These are phyloP conservation scores for Periophthalmus modestus DNA, from an alignment of 2,113 vertebrate species.

Conservation along the genomic window DNA sequence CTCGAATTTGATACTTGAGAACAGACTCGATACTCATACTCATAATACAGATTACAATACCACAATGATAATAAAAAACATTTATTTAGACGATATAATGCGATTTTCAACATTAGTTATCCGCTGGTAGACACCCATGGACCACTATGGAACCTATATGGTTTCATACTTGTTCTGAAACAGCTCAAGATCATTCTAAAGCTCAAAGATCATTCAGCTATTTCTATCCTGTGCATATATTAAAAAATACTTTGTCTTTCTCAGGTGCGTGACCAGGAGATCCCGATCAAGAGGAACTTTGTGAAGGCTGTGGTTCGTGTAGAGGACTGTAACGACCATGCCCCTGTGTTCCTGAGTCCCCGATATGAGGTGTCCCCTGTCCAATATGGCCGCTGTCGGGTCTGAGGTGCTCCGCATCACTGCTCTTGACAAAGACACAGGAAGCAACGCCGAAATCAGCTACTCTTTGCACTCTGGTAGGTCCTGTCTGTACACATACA, in stretches of 20 bases:
- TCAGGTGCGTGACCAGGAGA: slow-evolving; percentile 94
- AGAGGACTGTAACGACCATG: slow-evolving; percentile 87
- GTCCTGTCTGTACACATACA: not conserved
- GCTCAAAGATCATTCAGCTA: too few relatives aligned
- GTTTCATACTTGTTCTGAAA: too few relatives aligned
- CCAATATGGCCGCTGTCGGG: slow-evolving; percentile 74
- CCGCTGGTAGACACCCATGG: too few relatives aligned
- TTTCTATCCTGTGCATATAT: too few relatives aligned
- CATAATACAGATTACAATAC: too few relatives aligned
- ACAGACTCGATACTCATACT: too few relatives aligned
- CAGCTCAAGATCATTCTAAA: too few relatives aligned
- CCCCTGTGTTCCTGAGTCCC: slow-evolving; percentile 83
- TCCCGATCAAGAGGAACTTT: slow-evolving; percentile 92
- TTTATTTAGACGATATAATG: too few relatives aligned
- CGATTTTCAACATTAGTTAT: too few relatives aligned
- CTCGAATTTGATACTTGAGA: too few relatives aligned
- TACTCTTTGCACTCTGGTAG: slow-evolving; percentile 92
- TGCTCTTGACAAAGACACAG: slow-evolving; percentile 87
- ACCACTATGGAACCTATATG: too few relatives aligned
- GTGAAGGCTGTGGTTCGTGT: slow-evolving; percentile 83
- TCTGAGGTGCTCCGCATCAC: slow-evolving; percentile 86
- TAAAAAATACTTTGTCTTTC: not conserved
- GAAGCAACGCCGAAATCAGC: slow-evolving; percentile 85
- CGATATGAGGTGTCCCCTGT: slow-evolving; percentile 81
- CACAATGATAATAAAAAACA: too few relatives aligned